These are phyloP conservation scores for Dioctria rufipes DNA, from an alignment of 2,888 invertebrate genomes.

Conservation along the genomic window DNA sequence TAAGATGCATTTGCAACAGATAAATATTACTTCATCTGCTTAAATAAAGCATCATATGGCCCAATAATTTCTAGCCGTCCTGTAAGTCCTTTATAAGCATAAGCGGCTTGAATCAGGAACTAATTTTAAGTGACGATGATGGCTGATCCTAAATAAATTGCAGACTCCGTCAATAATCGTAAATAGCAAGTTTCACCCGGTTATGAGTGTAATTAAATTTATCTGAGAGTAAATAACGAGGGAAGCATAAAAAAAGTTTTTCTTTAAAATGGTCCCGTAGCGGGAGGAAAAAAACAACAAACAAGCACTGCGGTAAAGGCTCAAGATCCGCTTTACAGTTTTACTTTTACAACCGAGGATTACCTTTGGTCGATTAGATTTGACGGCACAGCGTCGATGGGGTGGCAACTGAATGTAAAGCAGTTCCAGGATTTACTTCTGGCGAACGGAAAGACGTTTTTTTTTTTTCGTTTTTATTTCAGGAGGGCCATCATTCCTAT, in stretches of 20 bases:
- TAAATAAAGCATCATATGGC: no score
- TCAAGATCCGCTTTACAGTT: slow-evolving; percentile 40
- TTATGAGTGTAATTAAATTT: slow-evolving; percentile 58
- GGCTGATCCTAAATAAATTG: slow-evolving; percentile 39
- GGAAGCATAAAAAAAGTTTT: slow-evolving; percentile 22
- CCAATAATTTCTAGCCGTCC: no score
- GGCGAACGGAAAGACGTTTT: background rate
- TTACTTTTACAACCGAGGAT: slow-evolving; percentile 55
- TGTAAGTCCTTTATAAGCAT: no score
- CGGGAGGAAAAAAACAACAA: slow-evolving; percentile 7
- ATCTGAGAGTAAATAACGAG: slow-evolving; percentile 54
- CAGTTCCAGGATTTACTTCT: slow-evolving; percentile 42
- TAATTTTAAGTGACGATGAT: slow-evolving; percentile 14
- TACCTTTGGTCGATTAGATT: slow-evolving; percentile 58
- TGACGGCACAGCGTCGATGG: slow-evolving; percentile 49
- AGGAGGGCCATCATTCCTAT: slow-evolving; percentile 53
- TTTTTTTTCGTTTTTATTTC: slow-evolving; percentile 24
- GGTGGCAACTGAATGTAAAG: slow-evolving; percentile 56
- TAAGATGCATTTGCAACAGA: no score
- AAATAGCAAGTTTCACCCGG: slow-evolving; percentile 55
- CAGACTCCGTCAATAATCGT: slow-evolving; percentile 54
- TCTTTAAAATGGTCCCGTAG: slow-evolving; percentile 2
- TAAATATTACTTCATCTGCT: no score
- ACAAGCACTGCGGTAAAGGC: slow-evolving; percentile 7
- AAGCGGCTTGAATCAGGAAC: background rate